Percentiles rank a stretch among this genome's conserved stretches.
These are phyloP conservation scores for Sturmia bella DNA, from an alignment of 2,888 invertebrate species.

Conservation along the genomic window DNA sequence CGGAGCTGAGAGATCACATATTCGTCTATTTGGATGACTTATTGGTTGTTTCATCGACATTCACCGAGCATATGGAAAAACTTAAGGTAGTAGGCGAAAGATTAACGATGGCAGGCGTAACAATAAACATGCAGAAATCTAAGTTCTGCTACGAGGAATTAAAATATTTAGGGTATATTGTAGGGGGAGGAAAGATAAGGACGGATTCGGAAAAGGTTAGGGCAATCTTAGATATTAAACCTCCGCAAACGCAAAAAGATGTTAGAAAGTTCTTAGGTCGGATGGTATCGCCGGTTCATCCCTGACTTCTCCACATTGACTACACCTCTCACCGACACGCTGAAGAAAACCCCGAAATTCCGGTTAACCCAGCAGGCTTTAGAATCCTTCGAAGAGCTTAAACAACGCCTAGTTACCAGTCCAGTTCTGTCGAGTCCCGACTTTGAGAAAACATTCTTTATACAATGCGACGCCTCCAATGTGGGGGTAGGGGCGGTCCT, in stretches of 20 bases:
- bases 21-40: slow-evolving; percentile 66
- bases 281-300: neutral
- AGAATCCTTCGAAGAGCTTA: neutral
- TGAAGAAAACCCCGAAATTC: neutral
- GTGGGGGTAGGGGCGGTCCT: too few species aligned
- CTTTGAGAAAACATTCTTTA: neutral
- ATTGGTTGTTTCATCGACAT: slow-evolving; percentile 31
- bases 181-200: slow-evolving; percentile 53
- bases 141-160: slow-evolving; percentile 62
- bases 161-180: slow-evolving; percentile 59
- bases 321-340: neutral
- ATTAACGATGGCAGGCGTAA: slow-evolving; percentile 48
- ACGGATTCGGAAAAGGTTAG: slow-evolving; percentile 61
- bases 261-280: neutral
- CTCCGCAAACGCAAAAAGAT: neutral
- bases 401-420: neutral
- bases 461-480: too few species aligned
- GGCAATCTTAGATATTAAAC: neutral
- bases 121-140: slow-evolving; percentile 60
- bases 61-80: slow-evolving; percentile 45
- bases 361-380: neutral
- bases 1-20: slow-evolving; percentile 46
- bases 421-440: neutral
- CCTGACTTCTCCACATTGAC: neutral
- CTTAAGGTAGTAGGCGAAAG: slow-evolving; percentile 44